Base-by-base conservation (phyloP, 2,797 vertebrate genomes). In the Pseudomugil gertrudae region DNA sequence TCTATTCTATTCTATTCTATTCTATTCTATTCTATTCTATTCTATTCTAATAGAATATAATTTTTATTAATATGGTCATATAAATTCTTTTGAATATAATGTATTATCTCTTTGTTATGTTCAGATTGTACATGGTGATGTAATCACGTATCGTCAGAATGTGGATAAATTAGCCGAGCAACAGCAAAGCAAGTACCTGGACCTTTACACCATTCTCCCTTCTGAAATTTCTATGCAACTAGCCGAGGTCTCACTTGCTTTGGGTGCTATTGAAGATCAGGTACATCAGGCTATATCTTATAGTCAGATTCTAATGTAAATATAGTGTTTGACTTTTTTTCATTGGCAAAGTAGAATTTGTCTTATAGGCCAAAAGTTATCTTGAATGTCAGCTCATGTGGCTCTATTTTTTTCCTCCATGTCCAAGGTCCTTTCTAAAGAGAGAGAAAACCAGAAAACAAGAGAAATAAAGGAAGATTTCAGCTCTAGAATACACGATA, bases 111-210 rank as follows among this genome's bases (percentile, higher is more conserved):
- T 58, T 63, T 73, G 3, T 57, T 55, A 7, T 19, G 0, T 74
- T 7, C 68, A 99, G 98, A 90, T 84, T 76, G 94, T 98, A 30
- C 94, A 96, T 5, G 89, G 87, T 60, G 96, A 98, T 70, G 95
- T 94, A 56, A 91, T 93, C 72, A 89, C 77, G 36, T 95, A 96
- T 82, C 91, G 93, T 0, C 95, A 97, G 80, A 94, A 92, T 74
- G 93, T 98, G 87, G 97, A 98, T 70, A 96, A 95, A 90, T 86
- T 97, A 64, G 93, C 96, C 7, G 96, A 97, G 86, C 94, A 95
- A 5, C 98, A 99, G 55, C 97, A 99, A 76, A 96, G 95, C 83
- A 99, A 99, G 68, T 99, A 99, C 82, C 80, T 97, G 89, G 96
- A 95, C 26, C 95, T 98, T 65, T 95, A 94, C 75, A 94, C 95